These are phyloP conservation scores for Phaethon lepturus DNA, from an alignment of 2,113 vertebrate species.

Conservation along the genomic window DNA sequence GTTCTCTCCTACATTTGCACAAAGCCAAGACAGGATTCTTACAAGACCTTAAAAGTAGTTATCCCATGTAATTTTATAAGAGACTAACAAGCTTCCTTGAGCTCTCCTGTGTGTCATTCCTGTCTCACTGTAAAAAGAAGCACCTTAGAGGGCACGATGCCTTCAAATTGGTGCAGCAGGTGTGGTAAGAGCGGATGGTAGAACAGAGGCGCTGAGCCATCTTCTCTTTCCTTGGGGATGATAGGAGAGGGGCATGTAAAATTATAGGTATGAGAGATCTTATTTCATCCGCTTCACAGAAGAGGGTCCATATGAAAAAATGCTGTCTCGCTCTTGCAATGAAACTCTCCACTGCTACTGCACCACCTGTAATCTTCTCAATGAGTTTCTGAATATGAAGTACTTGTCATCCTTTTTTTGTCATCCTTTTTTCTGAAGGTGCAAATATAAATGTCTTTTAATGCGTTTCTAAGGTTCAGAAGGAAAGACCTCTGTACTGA, in stretches of 20 bases:
- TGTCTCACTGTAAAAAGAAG: not conserved
- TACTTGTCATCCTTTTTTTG: not conserved
- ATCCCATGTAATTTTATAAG: not conserved
- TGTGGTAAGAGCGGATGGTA: not conserved
- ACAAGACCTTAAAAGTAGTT: not conserved
- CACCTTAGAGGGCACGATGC: not conserved
- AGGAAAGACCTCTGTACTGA: not conserved
- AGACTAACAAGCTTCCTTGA: not conserved
- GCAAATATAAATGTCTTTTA: conserved; percentile 14
- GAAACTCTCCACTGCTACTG: not conserved
- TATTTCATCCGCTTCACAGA: not conserved
- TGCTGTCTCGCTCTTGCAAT: not conserved
- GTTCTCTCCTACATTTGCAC: not conserved
- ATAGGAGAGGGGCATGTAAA: not conserved
- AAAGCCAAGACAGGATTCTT: not conserved
- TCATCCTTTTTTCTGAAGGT: not conserved
- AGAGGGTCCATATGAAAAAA: not conserved
- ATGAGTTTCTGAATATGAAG: not conserved
- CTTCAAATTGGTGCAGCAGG: not conserved
- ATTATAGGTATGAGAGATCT: not conserved
- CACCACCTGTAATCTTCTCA: not conserved
- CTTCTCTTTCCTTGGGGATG: not conserved
- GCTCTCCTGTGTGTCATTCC: not conserved
- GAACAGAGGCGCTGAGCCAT: not conserved
- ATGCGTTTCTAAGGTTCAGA: not conserved